Base-by-base conservation (phyloP, 2,113 vertebrate species). In the Cricetomys ansorgei region DNA sequence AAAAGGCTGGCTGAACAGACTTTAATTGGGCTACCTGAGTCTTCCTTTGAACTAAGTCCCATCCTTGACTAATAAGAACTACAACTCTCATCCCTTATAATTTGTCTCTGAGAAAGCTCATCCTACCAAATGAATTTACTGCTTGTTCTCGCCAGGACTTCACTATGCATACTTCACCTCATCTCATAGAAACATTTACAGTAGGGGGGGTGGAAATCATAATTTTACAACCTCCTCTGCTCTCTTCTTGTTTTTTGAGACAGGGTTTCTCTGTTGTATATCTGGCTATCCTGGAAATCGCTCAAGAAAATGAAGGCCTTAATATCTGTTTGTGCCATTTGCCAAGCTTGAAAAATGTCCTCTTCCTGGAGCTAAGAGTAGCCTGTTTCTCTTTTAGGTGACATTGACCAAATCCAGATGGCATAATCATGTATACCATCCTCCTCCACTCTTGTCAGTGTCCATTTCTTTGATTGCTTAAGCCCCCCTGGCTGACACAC, bases 401-500 rank as follows among this genome's bases (percentile, higher is more conserved):
- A 29, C 27, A 43, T 12, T 34, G n/a, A 76, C 17, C 13, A 59
- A 43, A 59, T 27, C 19, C 48, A 69, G 5, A 72, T 48, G 59
- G 37, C 5, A 40, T 70, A 29, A 48, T 85, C 55, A 15, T 13
- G 23, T 15, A 57, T 8, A 23, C 3, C 53, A 77, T 64, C 1
- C 27, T 19, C 12, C n/a, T 67, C 45, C 43, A 7, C 11, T 59
- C 27, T 29, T 65, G 11, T 17, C 55, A 43, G 40, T 45, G 50
- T 48, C 40, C 1, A 45, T 9, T n/a, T 34, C 21, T 17, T 45
- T 73, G 25, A 73, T 77, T 53, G 8, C 13, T 6, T 25, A 37
- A 72, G 1, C 23, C 0, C 12, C 2, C 11, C 3, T 31, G 3
- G 4, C 23, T 75, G 1, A 0, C 25, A 79, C 37, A 8, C 21